Conservation (phyloP, 2,113 vertebrate genomes). For the Saccopteryx leptura region DNA sequence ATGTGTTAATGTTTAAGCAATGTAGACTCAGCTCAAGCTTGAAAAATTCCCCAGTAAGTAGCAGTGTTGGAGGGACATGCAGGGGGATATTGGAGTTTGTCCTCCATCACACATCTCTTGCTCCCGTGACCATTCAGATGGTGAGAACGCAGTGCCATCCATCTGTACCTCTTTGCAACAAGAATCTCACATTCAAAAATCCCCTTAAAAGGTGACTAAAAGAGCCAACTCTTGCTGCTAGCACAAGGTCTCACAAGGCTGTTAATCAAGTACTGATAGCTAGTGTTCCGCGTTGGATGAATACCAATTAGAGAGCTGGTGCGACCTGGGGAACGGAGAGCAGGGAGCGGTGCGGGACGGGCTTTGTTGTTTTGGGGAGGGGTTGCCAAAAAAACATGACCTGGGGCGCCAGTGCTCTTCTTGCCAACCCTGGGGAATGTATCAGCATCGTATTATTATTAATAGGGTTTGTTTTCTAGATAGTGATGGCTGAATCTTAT, state of each 20-base stretch:
- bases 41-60: neutral
- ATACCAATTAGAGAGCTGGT: slow-evolving; percentile 83
- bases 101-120: slow-evolving; percentile 3
- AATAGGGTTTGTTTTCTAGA: slow-evolving; percentile 52
- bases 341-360: slow-evolving; percentile 76
- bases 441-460: slow-evolving; percentile 65
- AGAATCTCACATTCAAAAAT: slow-evolving; percentile 70
- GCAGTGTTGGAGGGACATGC: neutral
- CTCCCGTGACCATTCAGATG: slow-evolving; percentile 48
- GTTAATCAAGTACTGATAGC: slow-evolving; percentile 84
- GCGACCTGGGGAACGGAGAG: slow-evolving; percentile 79
- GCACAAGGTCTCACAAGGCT: slow-evolving; percentile 82
- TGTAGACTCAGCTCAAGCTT: slow-evolving; percentile 27
- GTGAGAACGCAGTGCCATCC: slow-evolving; percentile 70
- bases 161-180: slow-evolving; percentile 81
- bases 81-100: neutral
- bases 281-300: slow-evolving; percentile 80
- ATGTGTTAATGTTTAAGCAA: slow-evolving; percentile 1
- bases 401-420: slow-evolving; percentile 76
- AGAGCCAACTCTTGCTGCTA: slow-evolving; percentile 84
- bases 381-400: slow-evolving; percentile 84
- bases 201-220: slow-evolving; percentile 76
- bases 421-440: slow-evolving; percentile 63
- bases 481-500: neutral
- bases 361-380: slow-evolving; percentile 84